Conservation (phyloP, 2,797 vertebrate species). For the Myiotriccus ornatus region DNA sequence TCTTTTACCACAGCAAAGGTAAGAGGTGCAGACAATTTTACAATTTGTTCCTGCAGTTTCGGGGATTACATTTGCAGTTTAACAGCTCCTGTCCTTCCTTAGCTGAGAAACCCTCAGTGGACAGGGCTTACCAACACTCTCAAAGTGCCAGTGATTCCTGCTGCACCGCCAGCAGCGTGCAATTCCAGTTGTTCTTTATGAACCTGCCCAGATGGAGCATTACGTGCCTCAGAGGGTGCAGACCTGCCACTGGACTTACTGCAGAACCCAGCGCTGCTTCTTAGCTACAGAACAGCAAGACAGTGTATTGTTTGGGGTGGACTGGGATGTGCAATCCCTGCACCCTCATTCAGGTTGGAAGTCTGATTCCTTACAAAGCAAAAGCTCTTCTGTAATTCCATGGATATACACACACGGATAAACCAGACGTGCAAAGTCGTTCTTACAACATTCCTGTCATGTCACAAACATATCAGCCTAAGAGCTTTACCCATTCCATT, state of each 20-base stretch:
- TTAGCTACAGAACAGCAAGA: not conserved
- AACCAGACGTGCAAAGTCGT: fast-evolving
- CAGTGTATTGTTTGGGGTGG: not conserved
- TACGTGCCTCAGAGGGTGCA: not conserved
- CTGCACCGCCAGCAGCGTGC: not conserved
- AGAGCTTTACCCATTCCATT: not conserved
- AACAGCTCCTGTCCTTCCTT: not conserved
- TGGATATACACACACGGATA: fast-evolving
- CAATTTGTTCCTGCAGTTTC: not conserved
- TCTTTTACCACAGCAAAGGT: not conserved
- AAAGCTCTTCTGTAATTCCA: not conserved
- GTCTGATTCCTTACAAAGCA: not conserved
- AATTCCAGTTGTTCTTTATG: not conserved
- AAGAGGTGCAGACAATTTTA: not conserved
- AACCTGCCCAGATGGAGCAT: not conserved
- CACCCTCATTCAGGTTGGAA: not conserved
- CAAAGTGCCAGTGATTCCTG: not conserved
- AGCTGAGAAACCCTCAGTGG: not conserved
- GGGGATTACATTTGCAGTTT: not conserved
- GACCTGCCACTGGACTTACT: not conserved
- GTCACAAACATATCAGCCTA: not conserved
- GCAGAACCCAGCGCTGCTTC: not conserved
- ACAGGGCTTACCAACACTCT: not conserved
- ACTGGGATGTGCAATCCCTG: not conserved
- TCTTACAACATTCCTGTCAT: not conserved